Conservation (phyloP, 2,888 invertebrate genomes). For the Theodoxus fluviatilis region DNA sequence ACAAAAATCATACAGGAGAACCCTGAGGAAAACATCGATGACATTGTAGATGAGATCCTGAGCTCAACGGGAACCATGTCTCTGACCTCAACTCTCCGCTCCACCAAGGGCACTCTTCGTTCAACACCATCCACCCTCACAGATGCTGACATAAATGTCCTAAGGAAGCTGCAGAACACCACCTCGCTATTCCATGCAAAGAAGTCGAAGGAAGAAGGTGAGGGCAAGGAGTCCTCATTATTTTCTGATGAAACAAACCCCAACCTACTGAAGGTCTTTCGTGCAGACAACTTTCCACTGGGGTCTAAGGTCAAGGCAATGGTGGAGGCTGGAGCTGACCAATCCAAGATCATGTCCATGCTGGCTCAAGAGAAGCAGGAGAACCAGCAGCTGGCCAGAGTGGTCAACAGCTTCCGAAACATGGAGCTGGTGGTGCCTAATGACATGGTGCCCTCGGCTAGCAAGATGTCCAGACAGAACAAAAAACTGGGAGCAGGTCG, state of each 20-base stretch:
- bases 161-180: slow-evolving; percentile 40
- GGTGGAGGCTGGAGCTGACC: slow-evolving; percentile 45
- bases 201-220: slow-evolving; percentile 27
- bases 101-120: no score
- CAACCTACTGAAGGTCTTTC: slow-evolving; percentile 41
- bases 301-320: slow-evolving; percentile 47
- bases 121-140: slow-evolving; percentile 24
- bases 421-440: no score
- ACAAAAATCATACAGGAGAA: slow-evolving; percentile 37
- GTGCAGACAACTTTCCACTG: slow-evolving; percentile 41
- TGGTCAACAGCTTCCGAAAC: slow-evolving; percentile 53
- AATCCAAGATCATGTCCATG: slow-evolving; percentile 40
- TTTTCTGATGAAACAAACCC: slow-evolving; percentile 43
- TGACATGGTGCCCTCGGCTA: no score
- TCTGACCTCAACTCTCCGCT: slow-evolving; percentile 39
- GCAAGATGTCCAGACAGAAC: slow-evolving; percentile 23
- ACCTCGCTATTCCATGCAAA: slow-evolving; percentile 53
- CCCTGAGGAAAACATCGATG: slow-evolving; percentile 48
- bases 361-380: slow-evolving; percentile 41
- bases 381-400: slow-evolving; percentile 48
- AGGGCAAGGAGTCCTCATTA: slow-evolving; percentile 31
- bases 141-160: slow-evolving; percentile 28
- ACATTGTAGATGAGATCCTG: slow-evolving; percentile 59
- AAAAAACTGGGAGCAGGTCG: no score
- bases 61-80: slow-evolving; percentile 44